phyloP scores from a whole-genome alignment of 1,140 invertebrate genomes.

The Drosophila mayri region DNA sequence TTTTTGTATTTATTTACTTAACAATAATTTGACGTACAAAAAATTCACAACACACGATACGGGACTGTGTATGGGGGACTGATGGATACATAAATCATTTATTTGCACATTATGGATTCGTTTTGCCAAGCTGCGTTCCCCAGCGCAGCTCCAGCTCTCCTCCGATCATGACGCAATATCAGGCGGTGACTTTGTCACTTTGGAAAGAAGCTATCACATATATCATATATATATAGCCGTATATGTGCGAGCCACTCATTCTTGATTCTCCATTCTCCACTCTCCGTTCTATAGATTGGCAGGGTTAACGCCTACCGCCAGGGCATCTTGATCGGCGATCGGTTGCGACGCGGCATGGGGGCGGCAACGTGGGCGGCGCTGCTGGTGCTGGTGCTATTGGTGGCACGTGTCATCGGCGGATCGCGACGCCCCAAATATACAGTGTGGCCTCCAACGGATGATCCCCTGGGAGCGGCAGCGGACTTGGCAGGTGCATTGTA shows the following conservation, averaged over 20 bases:
- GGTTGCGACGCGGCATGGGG: slow-evolving; percentile 68
- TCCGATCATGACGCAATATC: slow-evolving; percentile 46
- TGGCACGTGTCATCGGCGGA: slow-evolving; percentile 40
- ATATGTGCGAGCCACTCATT: slow-evolving; percentile 19
- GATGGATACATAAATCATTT: slow-evolving; percentile 60
- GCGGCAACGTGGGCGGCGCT: slow-evolving; percentile 35
- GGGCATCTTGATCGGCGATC: slow-evolving; percentile 81
- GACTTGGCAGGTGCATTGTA: slow-evolving; percentile 62
- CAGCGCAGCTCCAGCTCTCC: slow-evolving; percentile 22
- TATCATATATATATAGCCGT: neutral
- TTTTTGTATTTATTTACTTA: slow-evolving; percentile 49
- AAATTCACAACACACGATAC: slow-evolving; percentile 46
- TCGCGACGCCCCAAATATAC: slow-evolving; percentile 73
- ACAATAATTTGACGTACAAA: slow-evolving; percentile 40
- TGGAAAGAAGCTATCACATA: slow-evolving; percentile 30
- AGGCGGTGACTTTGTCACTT: slow-evolving; percentile 21
- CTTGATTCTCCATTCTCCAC: slow-evolving; percentile 24
- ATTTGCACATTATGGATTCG: slow-evolving; percentile 48
- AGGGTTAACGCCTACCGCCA: slow-evolving; percentile 67
- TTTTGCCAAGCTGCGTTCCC: slow-evolving; percentile 17
- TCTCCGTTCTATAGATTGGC: slow-evolving; percentile 14
- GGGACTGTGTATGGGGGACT: neutral
- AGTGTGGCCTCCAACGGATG: slow-evolving; percentile 27
- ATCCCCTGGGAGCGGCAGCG: neutral
- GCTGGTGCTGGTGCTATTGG: slow-evolving; percentile 11